phyloP scores from a whole-genome alignment of 2,888 invertebrate species.

The Dicyrtomina minuta region DNA sequence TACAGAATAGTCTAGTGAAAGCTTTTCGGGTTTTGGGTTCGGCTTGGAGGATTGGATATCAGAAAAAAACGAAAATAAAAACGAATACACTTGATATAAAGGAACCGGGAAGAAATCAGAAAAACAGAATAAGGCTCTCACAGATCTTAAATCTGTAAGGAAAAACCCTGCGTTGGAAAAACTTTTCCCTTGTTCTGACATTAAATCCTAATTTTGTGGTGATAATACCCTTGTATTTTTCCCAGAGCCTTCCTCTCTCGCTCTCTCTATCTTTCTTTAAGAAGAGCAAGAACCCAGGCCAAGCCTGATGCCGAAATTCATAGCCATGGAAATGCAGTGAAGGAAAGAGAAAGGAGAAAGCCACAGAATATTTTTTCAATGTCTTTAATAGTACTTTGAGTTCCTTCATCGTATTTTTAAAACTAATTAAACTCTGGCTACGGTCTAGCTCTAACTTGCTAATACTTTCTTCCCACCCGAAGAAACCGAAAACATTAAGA shows the following conservation, averaged over 20 bases:
- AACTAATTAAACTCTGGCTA: conserved; percentile 30
- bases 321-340: not conserved
- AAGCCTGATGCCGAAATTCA: no score
- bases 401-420: conserved; percentile 29
- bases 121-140: no score
- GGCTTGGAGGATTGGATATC: no score
- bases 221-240: conserved; percentile 5
- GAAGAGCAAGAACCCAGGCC: no score
- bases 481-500: conserved; percentile 3
- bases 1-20: no score
- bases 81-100: no score
- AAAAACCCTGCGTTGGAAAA: not conserved
- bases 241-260: not conserved
- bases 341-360: not conserved
- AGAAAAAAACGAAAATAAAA: no score
- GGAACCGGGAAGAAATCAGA: no score
- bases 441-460: conserved; percentile 14
- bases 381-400: conserved; percentile 21
- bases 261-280: not conserved
- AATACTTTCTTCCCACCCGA: conserved; percentile 5
- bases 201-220: conserved; percentile 13
- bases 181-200: conserved; percentile 15
- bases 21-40: no score
- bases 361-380: conserved; percentile 14
- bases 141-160: no score